Percentiles rank a stretch among this genome's conserved stretches.
phyloP scores from a whole-genome alignment of 2,888 invertebrate species.

The Chrysomela aeneicollis region DNA sequence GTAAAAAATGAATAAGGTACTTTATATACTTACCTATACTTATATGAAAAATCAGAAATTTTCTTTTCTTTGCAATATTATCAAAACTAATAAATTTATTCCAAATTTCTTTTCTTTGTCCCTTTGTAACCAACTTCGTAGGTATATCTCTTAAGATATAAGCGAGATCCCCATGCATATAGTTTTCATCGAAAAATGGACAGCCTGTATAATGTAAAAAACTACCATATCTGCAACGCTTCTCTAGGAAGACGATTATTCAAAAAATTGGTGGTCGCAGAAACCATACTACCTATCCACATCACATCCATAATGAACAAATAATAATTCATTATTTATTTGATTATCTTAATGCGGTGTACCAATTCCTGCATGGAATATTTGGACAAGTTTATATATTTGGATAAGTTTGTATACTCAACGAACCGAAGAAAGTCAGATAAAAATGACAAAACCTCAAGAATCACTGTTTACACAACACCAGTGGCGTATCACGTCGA shows the following conservation, averaged over 20 bases:
- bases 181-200: too few species aligned
- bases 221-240: too few species aligned
- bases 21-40: too few species aligned
- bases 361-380: slow-evolving; percentile 29
- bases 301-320: slow-evolving; percentile 28
- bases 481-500: slow-evolving; percentile 1
- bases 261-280: not conserved
- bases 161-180: too few species aligned
- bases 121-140: too few species aligned
- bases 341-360: slow-evolving; percentile 22
- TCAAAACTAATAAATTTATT: too few species aligned
- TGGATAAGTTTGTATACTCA: slow-evolving; percentile 11
- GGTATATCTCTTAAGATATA: too few species aligned
- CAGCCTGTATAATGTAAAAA: too few species aligned
- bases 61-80: too few species aligned
- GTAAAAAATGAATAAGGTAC: too few species aligned
- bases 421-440: slow-evolving; percentile 9
- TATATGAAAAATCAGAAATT: too few species aligned
- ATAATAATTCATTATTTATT: slow-evolving; percentile 26
- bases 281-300: not conserved
- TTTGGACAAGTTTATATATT: slow-evolving; percentile 21
- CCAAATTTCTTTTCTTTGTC: too few species aligned
- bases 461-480: slow-evolving; percentile 15
- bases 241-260: not conserved
- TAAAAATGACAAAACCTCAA: slow-evolving; percentile 11